These are phyloP conservation scores for Hydrocynus forskahlii DNA, from an alignment of 2,797 vertebrate genomes.

Conservation along the genomic window DNA sequence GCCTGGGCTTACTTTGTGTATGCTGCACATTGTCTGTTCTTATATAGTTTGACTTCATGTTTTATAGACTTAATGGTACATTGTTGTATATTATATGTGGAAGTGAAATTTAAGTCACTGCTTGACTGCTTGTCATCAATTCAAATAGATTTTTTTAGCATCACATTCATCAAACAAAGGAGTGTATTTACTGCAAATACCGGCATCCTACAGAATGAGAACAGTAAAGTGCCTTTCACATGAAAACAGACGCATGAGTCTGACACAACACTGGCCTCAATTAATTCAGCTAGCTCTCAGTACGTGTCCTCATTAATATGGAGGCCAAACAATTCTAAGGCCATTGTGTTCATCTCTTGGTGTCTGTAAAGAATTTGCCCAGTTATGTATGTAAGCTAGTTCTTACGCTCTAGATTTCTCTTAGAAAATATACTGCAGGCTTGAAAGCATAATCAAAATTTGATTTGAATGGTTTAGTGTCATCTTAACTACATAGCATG, in stretches of 20 bases:
- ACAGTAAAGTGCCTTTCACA: not conserved
- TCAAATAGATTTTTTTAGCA: not conserved
- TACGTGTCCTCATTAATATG: not conserved
- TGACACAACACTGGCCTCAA: constrained; percentile 10
- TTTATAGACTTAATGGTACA: not conserved
- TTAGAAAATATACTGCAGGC: not conserved
- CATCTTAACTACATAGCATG: no score
- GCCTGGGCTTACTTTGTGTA: not conserved
- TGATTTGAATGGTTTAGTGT: not conserved
- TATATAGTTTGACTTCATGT: not conserved
- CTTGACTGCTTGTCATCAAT: not conserved
- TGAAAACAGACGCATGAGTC: not conserved
- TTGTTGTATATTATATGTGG: not conserved
- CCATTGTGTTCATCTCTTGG: not conserved
- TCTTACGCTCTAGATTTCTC: not conserved
- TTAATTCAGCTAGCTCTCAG: not conserved
- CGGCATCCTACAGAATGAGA: not conserved
- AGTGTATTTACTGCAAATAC: not conserved
- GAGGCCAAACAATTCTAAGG: not conserved
- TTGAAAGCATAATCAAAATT: not conserved
- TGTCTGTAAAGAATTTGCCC: not conserved
- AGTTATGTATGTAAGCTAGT: not conserved
- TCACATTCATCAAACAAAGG: no score
- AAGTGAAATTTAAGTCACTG: not conserved
- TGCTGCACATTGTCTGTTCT: not conserved